A percentile compares a stretch with the other conserved stretches of the same genome.
Evolutionary conservation across 2,797 vertebrate genomes (phyloP).

Genomic region (Anas bahamensis): DNA sequence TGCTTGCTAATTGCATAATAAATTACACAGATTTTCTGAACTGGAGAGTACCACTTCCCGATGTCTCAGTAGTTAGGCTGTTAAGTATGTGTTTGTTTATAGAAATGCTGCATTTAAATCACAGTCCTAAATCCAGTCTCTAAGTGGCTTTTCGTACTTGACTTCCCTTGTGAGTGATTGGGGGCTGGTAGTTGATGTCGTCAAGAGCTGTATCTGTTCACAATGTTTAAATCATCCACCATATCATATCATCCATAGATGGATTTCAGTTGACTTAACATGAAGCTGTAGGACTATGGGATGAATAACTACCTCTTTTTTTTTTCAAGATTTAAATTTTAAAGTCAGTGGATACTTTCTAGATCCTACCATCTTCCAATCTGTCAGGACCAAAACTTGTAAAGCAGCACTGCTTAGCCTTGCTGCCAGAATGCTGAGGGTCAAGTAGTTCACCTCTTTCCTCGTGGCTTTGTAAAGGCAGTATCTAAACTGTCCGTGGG

Average conservation of each 20-base stretch:
- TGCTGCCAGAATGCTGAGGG: not conserved
- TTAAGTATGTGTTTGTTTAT: not conserved
- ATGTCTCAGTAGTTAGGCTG: rapidly evolving
- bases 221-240: not conserved
- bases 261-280: not conserved
- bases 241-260: not conserved
- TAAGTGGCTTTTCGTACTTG: not conserved
- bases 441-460: not conserved
- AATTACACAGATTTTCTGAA: not conserved
- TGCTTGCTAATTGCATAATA: not conserved
- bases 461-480: not conserved
- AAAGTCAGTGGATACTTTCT: not conserved
- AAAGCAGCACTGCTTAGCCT: not conserved
- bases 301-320: not conserved
- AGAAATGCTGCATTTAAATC: not conserved
- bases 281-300: not conserved
- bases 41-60: not conserved
- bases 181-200: not conserved
- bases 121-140: not conserved
- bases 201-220: not conserved
- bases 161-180: not conserved
- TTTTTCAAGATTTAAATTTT: not conserved
- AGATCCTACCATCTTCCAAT: not conserved
- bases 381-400: not conserved
- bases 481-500: not conserved